Base-by-base conservation (phyloP, 2,888 invertebrate genomes). In the Harpagoxenus sublaevis region DNA sequence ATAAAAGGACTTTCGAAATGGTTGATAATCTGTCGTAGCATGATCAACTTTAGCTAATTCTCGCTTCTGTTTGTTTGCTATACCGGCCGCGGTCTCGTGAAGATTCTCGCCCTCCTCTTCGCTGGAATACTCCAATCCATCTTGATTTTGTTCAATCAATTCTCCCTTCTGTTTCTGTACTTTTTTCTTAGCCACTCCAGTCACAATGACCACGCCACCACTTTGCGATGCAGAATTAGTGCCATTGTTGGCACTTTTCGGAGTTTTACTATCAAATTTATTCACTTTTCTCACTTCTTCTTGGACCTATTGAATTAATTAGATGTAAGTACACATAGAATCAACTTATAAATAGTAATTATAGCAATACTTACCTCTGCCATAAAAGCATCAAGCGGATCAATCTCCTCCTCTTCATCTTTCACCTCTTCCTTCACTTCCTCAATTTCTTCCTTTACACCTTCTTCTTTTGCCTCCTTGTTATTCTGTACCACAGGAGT, bases 321-420 rank as follows among this genome's bases (percentile, higher is more conserved):
- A 23, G 1, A 48, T 8, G 51, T 45, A 87, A 23, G 57, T 70
- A 28, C 51, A 65, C 18, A 74, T 81, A 23, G 3, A 66, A 74
- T 39, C 18, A 2, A 60, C 3, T 28, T 63, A 1, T 35, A 82
- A 42, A 79, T 18, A 77, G 2, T 18, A 45, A 57, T 55, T 35
- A 5, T 0, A 3, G 0, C 6, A 53, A 39, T 62, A 74, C 65
- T 71, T 91, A 90, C 96, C 95, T 97, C 98, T 95, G 97, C 97
- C 99, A 99, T 99, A 94, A 98, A 99, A 8, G 99, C 99, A 96
- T 99, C 99, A 45, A 99, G 95, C 0, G 99, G 98, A 96, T 99
- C 99, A 68, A 98, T 97, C 94, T 99, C 99, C 73, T 92, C 91
- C 31, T 92, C 90, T 53, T 95, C 95, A 75, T 94, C 94, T 70